phyloP scores from a whole-genome alignment of 2,113 vertebrate genomes.

The Oncorhynchus keta region DNA sequence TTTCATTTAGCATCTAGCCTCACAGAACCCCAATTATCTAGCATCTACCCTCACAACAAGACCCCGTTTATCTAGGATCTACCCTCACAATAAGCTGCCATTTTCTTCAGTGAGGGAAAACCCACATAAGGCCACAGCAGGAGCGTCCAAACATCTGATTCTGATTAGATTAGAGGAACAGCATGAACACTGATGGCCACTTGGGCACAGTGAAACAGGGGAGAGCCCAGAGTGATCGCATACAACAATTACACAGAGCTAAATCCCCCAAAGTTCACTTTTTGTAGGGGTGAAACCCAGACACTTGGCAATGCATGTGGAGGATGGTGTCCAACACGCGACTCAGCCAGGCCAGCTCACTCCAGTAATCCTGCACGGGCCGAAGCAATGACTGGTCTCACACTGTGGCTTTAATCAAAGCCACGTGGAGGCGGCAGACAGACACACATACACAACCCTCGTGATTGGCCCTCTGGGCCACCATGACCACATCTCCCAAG shows the following conservation, averaged over 20 bases:
- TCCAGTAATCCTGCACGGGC: constrained; percentile 53
- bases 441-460: constrained; percentile 2
- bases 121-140: constrained; percentile 31
- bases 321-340: constrained; percentile 45
- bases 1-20: too few relatives aligned
- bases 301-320: constrained; percentile 55
- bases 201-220: constrained; percentile 52
- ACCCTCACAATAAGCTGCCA: constrained; percentile 13
- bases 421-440: constrained; percentile 31
- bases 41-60: too few relatives aligned
- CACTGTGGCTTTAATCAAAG: constrained; percentile 52
- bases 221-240: constrained; percentile 60
- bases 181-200: constrained; percentile 53
- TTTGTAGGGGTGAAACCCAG: constrained; percentile 56
- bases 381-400: constrained; percentile 39
- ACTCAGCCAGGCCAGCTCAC: constrained; percentile 29
- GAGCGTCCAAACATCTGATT: constrained; percentile 57
- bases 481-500: background rate
- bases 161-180: constrained; percentile 61
- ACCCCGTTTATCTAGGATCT: too few relatives aligned
- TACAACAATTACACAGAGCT: constrained; percentile 54
- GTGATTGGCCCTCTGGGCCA: constrained; percentile 12
- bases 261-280: constrained; percentile 55
- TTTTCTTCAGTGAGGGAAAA: constrained; percentile 51
- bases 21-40: too few relatives aligned